Evolutionary conservation across 2,888 invertebrate genomes (phyloP).

Genomic region (Quadriops clusia): DNA sequence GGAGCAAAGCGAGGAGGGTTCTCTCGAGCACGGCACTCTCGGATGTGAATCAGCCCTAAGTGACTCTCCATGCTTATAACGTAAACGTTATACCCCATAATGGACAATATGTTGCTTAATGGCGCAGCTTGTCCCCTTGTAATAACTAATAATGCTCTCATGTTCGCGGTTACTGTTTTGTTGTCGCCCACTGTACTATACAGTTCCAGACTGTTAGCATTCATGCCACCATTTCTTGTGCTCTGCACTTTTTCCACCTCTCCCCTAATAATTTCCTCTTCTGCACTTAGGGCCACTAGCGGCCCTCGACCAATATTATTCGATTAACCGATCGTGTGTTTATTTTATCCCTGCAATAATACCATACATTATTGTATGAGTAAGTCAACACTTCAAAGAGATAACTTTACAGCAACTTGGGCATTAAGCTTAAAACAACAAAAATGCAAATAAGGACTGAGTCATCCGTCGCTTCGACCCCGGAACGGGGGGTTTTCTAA

Average conservation of each 20-base stretch:
- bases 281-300: no score
- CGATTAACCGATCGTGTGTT: no score
- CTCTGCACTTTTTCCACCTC: neutral
- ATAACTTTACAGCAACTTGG: no score
- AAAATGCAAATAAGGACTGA: no score
- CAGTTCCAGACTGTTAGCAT: constrained; percentile 8
- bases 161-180: constrained; percentile 19
- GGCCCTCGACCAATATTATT: no score
- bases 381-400: no score
- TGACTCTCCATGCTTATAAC: constrained; percentile 24
- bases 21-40: constrained; percentile 17
- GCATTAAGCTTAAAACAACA: no score
- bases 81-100: constrained; percentile 25
- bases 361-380: no score
- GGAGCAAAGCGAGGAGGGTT: no score
- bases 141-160: constrained; percentile 24
- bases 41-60: constrained; percentile 26
- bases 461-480: no score
- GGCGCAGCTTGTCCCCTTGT: constrained; percentile 24
- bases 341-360: no score
- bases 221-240: constrained; percentile 1
- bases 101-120: constrained; percentile 30
- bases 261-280: constrained; percentile 5
- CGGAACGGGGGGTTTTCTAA: no score
- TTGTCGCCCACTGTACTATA: constrained; percentile 9